Evolutionary conservation across 2,113 vertebrate species (phyloP).

Genomic region (Chionis minor): DNA sequence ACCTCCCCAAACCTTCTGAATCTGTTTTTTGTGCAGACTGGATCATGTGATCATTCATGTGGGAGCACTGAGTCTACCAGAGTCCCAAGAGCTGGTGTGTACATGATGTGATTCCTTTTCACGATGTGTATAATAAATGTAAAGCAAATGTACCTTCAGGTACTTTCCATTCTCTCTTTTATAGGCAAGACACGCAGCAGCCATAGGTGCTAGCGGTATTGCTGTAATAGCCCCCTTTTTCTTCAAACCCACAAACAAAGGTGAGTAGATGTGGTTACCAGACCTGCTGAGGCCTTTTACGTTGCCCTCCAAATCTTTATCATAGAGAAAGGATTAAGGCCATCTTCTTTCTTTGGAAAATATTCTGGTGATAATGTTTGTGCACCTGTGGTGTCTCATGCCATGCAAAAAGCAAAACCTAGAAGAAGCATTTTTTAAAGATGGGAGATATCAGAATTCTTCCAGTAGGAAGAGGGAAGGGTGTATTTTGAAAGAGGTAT

Average conservation of each 20-base stretch:
- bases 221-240: constrained; percentile 89
- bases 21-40: constrained; percentile 75
- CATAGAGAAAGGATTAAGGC: not conserved
- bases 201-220: constrained; percentile 84
- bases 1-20: not conserved
- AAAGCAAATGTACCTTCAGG: not conserved
- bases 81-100: constrained; percentile 87
- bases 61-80: constrained; percentile 88
- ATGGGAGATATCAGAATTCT: not conserved
- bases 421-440: not conserved
- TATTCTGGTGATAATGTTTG: not conserved
- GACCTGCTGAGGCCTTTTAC: not conserved
- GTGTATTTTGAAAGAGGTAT: not conserved
- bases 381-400: not conserved
- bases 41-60: constrained; percentile 91
- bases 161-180: not conserved
- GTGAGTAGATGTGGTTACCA: constrained; percentile 57
- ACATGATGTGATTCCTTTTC: not conserved
- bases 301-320: not conserved
- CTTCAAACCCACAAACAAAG: constrained; percentile 84
- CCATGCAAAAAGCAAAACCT: not conserved
- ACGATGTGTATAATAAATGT: not conserved
- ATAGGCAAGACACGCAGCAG: constrained; percentile 87
- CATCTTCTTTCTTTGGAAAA: not conserved
- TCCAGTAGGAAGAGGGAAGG: not conserved